Percentiles rank a stretch among this genome's conserved stretches.
Conservation (phyloP, 2,113 vertebrate species). For the Shinisaurus crocodilurus region DNA sequence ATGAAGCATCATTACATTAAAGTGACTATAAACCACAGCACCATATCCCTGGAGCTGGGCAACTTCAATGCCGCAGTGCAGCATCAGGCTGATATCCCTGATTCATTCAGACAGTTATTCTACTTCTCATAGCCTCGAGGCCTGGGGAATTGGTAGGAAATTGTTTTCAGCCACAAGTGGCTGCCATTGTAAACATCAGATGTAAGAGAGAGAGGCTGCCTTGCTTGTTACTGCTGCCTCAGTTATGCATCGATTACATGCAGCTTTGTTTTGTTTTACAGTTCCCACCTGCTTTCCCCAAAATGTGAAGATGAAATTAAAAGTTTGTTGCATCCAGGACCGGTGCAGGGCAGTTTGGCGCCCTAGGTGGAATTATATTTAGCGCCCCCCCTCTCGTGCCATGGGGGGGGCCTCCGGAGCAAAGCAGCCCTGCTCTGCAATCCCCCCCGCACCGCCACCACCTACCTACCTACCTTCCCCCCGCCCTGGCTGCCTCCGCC, state of each 20-base stretch:
- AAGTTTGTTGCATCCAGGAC: not conserved
- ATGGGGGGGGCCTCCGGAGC: too few relatives aligned
- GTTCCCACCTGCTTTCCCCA: not conserved
- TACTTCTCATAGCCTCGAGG: constrained; percentile 34
- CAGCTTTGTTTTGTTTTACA: not conserved
- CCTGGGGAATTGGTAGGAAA: constrained; percentile 1
- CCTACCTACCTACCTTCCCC: too few relatives aligned
- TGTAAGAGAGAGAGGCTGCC: not conserved
- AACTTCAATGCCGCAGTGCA: constrained; percentile 34
- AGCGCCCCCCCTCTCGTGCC: too few relatives aligned
- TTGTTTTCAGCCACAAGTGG: constrained; percentile 45
- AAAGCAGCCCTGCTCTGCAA: too few relatives aligned
- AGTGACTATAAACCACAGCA: constrained; percentile 14
- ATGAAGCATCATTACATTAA: constrained; percentile 16
- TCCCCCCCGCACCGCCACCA: too few relatives aligned
- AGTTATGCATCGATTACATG: constrained; percentile 26
- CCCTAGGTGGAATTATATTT: too few relatives aligned
- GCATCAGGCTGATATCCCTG: constrained; percentile 31
- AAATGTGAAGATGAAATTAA: not conserved
- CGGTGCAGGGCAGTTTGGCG: too few relatives aligned
- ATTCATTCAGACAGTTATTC: constrained; percentile 27
- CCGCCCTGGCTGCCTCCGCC: too few relatives aligned
- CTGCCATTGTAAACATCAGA: constrained; percentile 23
- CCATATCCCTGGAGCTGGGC: constrained; percentile 1
- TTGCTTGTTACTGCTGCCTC: constrained; percentile 27